Percentiles rank a stretch among this genome's conserved stretches.
These are phyloP conservation scores for Neoascia interrupta DNA, from an alignment of 2,888 invertebrate genomes.

Conservation along the genomic window DNA sequence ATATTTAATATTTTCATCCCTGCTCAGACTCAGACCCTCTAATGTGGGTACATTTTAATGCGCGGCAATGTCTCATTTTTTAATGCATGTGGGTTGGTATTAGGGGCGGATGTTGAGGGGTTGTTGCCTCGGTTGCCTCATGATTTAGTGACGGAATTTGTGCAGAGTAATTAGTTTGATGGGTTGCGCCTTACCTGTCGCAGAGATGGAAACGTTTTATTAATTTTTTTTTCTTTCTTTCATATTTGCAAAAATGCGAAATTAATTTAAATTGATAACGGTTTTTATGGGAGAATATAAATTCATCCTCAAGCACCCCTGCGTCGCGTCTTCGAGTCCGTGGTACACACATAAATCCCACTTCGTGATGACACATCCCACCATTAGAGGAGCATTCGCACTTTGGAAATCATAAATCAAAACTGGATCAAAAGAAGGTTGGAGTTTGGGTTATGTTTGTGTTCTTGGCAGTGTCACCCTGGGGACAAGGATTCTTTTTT, in stretches of 20 bases:
- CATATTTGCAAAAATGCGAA: neutral
- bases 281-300: neutral
- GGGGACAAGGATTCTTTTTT: conserved; percentile 17
- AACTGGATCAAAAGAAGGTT: neutral
- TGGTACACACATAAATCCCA: conserved; percentile 20
- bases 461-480: conserved; percentile 33
- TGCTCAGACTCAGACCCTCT: too few species aligned
- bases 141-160: conserved; percentile 52
- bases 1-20: conserved; percentile 20
- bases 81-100: neutral
- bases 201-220: conserved; percentile 24
- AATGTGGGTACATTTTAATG: conserved; percentile 13
- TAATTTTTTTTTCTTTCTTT: conserved; percentile 2
- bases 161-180: conserved; percentile 51
- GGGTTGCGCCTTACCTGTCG: conserved; percentile 26
- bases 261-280: conserved; percentile 54
- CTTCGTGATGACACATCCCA: conserved; percentile 31
- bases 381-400: conserved; percentile 49
- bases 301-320: neutral
- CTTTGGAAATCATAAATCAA: conserved; percentile 61
- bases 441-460: conserved; percentile 1
- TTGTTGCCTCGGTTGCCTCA: neutral
- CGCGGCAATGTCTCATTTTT: conserved; percentile 13
- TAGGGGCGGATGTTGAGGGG: neutral
- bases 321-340: too few species aligned